Percentiles rank a stretch among this genome's conserved stretches.
Conservation (phyloP, 2,113 vertebrate species). For the Sakesphorus luctuosus region DNA sequence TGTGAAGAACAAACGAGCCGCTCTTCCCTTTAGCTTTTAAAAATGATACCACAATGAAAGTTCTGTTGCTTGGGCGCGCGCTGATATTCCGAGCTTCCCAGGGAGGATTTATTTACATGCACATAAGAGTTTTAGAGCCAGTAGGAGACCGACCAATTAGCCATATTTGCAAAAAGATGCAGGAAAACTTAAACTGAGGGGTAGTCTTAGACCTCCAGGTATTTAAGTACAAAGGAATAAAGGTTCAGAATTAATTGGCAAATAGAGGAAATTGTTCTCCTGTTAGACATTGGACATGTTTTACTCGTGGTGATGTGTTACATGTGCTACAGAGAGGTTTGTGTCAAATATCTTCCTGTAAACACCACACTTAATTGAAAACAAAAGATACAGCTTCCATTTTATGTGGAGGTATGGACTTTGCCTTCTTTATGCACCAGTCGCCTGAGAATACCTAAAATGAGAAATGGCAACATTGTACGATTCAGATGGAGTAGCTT, state of each 20-base stretch:
- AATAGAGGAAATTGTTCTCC: constrained; percentile 15
- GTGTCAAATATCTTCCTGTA: constrained; percentile 37
- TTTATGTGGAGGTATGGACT: constrained; percentile 59
- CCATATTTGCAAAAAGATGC: constrained; percentile 33
- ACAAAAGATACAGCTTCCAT: constrained; percentile 64
- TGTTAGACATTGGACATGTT: background rate
- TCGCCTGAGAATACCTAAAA: constrained; percentile 31
- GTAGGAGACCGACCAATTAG: constrained; percentile 31
- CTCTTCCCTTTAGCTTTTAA: constrained; percentile 52
- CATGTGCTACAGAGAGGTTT: background rate
- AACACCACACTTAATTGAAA: constrained; percentile 59
- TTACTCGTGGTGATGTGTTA: background rate
- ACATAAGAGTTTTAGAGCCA: constrained; percentile 20
- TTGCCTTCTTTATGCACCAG: background rate
- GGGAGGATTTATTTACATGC: constrained; percentile 49
- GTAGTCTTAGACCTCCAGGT: background rate
- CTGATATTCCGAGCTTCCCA: background rate
- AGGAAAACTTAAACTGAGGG: constrained; percentile 42
- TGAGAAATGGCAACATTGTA: background rate
- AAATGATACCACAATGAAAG: constrained; percentile 60
- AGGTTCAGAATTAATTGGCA: background rate
- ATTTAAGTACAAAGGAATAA: background rate
- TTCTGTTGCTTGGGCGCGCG: constrained; percentile 27
- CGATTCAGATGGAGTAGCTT: constrained; percentile 46
- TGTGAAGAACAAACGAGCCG: constrained; percentile 14